Evolutionary conservation across 2,888 invertebrate species (phyloP).

Genomic region (Zelleria hepariella): DNA sequence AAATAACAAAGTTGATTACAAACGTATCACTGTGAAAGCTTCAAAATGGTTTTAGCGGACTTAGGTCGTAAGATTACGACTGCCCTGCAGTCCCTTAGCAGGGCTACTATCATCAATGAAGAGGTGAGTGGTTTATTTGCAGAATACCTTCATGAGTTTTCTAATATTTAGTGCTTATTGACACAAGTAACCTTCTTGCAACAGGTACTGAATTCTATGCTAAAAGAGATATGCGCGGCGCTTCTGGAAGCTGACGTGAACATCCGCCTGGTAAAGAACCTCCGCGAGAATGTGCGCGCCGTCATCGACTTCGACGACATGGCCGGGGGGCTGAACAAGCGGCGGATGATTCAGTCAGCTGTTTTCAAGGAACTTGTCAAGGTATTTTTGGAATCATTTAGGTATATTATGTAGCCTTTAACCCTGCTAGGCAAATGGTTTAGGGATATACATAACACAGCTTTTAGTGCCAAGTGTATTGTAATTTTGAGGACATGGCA

Average conservation of each 20-base stretch:
- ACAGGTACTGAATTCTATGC: conserved; percentile 97
- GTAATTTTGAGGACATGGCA: too few species aligned
- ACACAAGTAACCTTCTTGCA: conserved; percentile 17
- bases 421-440: too few species aligned
- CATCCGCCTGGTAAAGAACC: conserved; percentile 93
- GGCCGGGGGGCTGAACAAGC: conserved; percentile 98
- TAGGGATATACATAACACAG: too few species aligned
- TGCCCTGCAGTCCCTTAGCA: conserved; percentile 96
- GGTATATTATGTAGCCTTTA: too few species aligned
- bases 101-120: conserved; percentile 98
- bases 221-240: conserved; percentile 98
- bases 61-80: conserved; percentile 99
- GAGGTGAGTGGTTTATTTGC: conserved; percentile 77
- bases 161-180: neutral
- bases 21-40: conserved; percentile 15
- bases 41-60: conserved; percentile 99
- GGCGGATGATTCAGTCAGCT: conserved; percentile 98
- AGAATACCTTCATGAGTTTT: too few species aligned
- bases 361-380: conserved; percentile 99
- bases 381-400: too few species aligned
- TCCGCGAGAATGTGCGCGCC: conserved; percentile 96
- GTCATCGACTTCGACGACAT: conserved; percentile 99
- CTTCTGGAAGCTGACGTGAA: conserved; percentile 98
- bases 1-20: neutral
- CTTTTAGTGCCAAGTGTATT: too few species aligned